Base-by-base conservation (phyloP, 2,888 invertebrate species). In the Eucera pruinosa region DNA sequence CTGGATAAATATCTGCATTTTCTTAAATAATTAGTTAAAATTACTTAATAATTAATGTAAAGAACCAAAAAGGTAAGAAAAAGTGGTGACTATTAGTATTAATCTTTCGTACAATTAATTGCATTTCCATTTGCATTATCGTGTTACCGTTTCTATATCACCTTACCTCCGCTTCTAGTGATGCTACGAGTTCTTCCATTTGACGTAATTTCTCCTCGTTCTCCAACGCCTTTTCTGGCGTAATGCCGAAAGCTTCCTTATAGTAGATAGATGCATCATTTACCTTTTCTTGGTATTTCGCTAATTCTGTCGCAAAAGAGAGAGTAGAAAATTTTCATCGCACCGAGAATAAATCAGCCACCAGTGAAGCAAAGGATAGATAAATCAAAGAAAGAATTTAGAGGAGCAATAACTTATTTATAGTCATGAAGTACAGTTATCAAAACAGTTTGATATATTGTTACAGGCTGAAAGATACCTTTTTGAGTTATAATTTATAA, bases 111-210 rank as follows among this genome's bases (percentile, higher is more conserved):
- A 5, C 33, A 33, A 5, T 33, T 33, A 7, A 33, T 5, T 7
- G 7, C 7, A 33, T 33, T 33, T 33, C 7, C 33, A 33, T 33
- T 36, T 36, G 36, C 11, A 11, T 36, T 11, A 50, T 27, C 18
- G 2, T 33, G 11, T 9, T 25, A 25, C 4, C 0, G 30, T 20
- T 36, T 36, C 11, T 4, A 4, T 23, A 1, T 41, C 15, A 20
- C 36, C 52, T 77, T 87, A 92, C 91, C 86, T 92, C 91, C 15
- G 86, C 84, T 74, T 91, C 91, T n/a, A 91, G 85, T 13, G 91
- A 89, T 39, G 86, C 85, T 3, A 92, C 87, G 13, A 91, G 77
- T 78, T 91, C 90, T 74, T 91, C 90, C 87, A 90, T 83, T 72
- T 92, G 90, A 43, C 83, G 86, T 33, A 92, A 80, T 70, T 92